Conservation (phyloP, 2,797 vertebrate species). For the Pangasius krempfi region DNA sequence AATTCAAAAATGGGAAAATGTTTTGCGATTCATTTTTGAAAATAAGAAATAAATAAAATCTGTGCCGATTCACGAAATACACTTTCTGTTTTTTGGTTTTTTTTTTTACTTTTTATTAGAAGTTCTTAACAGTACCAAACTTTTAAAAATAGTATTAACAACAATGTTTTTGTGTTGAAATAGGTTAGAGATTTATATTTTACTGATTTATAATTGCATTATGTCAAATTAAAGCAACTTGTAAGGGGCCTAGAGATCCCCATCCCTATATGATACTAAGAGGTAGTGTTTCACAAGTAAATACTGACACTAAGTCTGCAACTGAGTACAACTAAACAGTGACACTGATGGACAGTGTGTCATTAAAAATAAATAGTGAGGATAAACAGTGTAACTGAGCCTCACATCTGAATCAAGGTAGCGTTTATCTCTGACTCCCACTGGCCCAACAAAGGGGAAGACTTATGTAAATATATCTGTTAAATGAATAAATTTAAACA, state of each 20-base stretch:
- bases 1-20: background rate
- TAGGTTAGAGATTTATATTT: background rate
- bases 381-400: slow-evolving; percentile 1
- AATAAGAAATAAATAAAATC: background rate
- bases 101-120: background rate
- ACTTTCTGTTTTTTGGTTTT: background rate
- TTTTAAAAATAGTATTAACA: background rate
- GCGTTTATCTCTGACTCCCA: background rate
- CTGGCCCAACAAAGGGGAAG: background rate
- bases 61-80: background rate
- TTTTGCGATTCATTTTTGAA: background rate
- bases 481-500: background rate
- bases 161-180: background rate
- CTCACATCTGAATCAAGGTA: background rate
- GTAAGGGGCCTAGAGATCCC: background rate
- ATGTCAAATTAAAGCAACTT: background rate
- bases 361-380: background rate
- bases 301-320: background rate
- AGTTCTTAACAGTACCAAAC: background rate
- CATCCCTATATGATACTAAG: background rate
- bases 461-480: background rate
- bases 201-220: background rate
- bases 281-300: background rate
- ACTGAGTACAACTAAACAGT: background rate
- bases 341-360: background rate